phyloP scores from a whole-genome alignment of 1,140 invertebrate genomes.

The Portunus trituberculatus region DNA sequence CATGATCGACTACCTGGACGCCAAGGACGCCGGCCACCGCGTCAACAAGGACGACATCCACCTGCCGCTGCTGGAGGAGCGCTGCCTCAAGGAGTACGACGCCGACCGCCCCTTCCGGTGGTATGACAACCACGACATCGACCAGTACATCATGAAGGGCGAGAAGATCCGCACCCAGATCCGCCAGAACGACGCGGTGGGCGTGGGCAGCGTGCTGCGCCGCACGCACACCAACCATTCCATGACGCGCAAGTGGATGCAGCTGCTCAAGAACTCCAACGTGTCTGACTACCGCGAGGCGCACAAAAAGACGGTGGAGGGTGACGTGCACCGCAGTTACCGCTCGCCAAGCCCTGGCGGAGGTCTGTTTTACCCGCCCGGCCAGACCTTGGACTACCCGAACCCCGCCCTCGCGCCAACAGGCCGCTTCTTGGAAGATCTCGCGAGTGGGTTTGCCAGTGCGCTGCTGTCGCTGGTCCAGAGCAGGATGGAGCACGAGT shows the following conservation, averaged over 20 bases:
- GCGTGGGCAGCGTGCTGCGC: conserved; percentile 72
- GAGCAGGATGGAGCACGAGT: conserved; percentile 73
- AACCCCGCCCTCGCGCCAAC: conserved; percentile 22
- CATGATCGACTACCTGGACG: conserved; percentile 90
- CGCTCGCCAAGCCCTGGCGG: conserved; percentile 37
- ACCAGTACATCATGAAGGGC: conserved; percentile 74
- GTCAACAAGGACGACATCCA: conserved; percentile 81
- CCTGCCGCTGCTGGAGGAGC: conserved; percentile 88
- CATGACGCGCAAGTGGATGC: conserved; percentile 77
- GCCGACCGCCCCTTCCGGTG: conserved; percentile 78
- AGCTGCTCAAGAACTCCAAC: conserved; percentile 74
- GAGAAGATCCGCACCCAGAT: conserved; percentile 76
- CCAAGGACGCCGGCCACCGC: conserved; percentile 81
- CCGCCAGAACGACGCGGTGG: conserved; percentile 75
- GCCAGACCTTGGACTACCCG: conserved; percentile 31
- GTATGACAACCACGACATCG: conserved; percentile 76
- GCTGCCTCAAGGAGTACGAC: conserved; percentile 84
- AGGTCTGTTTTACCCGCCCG: conserved; percentile 27
- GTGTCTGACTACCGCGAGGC: conserved; percentile 71
- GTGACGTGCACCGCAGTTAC: not conserved
- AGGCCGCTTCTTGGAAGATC: conserved; percentile 51
- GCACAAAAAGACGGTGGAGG: conserved; percentile 62
- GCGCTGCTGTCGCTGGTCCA: conserved; percentile 59
- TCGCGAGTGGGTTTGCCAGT: conserved; percentile 57
- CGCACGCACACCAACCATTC: conserved; percentile 77